Evolutionary conservation across 1,140 invertebrate genomes (phyloP), one percentile per base, ranked within the genome.

Genomic region (Tenebrio molitor): DNA sequence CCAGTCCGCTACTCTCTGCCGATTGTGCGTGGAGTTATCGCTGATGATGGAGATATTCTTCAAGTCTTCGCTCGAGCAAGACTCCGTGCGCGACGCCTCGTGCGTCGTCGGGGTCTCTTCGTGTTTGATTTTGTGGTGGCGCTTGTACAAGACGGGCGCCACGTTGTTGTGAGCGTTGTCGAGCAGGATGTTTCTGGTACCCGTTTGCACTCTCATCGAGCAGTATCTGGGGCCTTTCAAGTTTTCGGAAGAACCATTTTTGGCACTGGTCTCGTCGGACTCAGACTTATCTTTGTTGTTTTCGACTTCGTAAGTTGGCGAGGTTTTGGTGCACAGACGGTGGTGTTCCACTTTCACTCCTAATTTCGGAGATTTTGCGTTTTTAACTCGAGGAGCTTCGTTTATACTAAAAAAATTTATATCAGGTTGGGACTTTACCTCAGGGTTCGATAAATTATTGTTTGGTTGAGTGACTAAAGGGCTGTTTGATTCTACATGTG

Each of bases 171-270:
- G 89, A 14, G 89, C 89, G 78, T 92, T 93, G 80, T 93, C 92
- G 6, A 94, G 80, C 0, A 93, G 81, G 76, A 93, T 92, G 80
- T 93, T 94, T 77, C 91, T 93, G 3, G 91, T 91, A 0, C 91
- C 91, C 1, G 87, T 87, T 74, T 91, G 91, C 64, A 93, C 85
- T 19, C 90, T 84, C 73, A 93, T 86, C 5, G 92, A 89, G 77
- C 91, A 93, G 73, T 91, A 89, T 69, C 91, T 85, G 0, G 92
- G 90, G 5, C 90, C 90, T 5, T 74, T 78, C 6, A 72, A 84
- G 84, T 19, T 82, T 42, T 69, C 84, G 79, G 23, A 64, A 50
- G 69, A 72, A 12, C 17, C 8, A 17, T 65, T 72, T 44, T 72
- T 74, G 70, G 75, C n/a, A 74, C 76, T 83, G 0, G 79, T 79